Percentiles rank a stretch among this genome's conserved stretches.
Conservation (phyloP, 2,797 vertebrate genomes). For the Phoxinus dragarum region DNA sequence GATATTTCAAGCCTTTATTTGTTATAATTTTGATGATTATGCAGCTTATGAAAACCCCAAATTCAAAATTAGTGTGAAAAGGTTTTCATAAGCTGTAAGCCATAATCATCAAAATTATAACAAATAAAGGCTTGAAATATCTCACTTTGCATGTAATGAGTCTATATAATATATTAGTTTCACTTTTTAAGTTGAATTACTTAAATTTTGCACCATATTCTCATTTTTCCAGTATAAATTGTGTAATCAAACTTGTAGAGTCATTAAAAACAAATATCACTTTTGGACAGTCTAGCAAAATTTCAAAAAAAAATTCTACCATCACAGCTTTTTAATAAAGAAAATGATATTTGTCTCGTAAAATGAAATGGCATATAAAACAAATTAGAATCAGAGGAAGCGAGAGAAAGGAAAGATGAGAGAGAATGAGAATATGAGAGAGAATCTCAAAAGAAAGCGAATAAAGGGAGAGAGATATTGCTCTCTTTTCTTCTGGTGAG, state of each 20-base stretch:
- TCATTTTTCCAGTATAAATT: background rate
- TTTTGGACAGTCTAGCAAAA: background rate
- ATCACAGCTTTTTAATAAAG: background rate
- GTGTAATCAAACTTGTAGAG: background rate
- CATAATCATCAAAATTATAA: too few relatives aligned
- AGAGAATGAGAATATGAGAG: constrained; percentile 43
- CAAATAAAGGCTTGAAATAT: too few relatives aligned
- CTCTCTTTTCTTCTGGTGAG: constrained; percentile 79
- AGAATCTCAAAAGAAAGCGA: constrained; percentile 37
- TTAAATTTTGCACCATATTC: too few relatives aligned
- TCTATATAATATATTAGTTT: too few relatives aligned
- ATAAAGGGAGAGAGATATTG: constrained; percentile 69
- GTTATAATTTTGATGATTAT: too few relatives aligned
- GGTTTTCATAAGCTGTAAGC: too few relatives aligned
- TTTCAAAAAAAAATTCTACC: background rate
- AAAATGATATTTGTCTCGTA: constrained; percentile 34
- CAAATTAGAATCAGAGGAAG: constrained; percentile 48
- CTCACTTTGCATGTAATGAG: too few relatives aligned
- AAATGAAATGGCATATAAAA: constrained; percentile 23
- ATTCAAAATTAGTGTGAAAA: too few relatives aligned
- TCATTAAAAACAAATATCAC: too few relatives aligned
- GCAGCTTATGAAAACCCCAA: too few relatives aligned
- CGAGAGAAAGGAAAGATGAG: constrained; percentile 27
- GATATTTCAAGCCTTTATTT: too few relatives aligned
- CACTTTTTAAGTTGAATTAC: too few relatives aligned